phyloP scores from a whole-genome alignment of 2,888 invertebrate species.

The Papilio demoleus region DNA sequence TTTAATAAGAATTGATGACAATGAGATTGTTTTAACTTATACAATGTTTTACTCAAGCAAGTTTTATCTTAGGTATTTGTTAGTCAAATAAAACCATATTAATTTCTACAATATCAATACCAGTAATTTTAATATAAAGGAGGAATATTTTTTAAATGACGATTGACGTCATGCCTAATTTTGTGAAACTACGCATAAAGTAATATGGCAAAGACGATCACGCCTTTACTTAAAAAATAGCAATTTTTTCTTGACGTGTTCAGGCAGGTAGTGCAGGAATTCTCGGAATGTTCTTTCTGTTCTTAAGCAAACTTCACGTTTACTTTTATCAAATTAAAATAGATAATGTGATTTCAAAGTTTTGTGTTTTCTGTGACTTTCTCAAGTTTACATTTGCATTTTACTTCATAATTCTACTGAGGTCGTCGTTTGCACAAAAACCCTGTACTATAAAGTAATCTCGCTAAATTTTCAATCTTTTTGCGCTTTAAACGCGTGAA shows the following conservation, averaged over 20 bases:
- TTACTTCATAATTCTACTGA: neutral
- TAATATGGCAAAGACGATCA: neutral
- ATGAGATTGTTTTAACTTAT: neutral
- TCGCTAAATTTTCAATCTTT: neutral
- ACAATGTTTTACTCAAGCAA: neutral
- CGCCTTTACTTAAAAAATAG: conserved; percentile 5
- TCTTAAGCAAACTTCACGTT: no score
- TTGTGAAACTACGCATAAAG: no score
- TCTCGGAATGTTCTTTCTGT: no score
- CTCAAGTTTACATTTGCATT: neutral
- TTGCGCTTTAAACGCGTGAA: neutral
- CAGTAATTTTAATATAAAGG: no score
- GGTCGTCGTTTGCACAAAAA: neutral
- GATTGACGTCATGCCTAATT: no score
- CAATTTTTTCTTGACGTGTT: neutral
- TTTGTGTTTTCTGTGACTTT: no score
- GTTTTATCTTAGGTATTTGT: neutral
- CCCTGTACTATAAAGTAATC: neutral
- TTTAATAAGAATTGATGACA: neutral
- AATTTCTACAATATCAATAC: no score
- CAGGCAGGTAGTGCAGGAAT: neutral
- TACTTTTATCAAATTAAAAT: no score
- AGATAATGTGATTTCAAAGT: no score
- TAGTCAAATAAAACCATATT: no score
- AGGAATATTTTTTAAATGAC: no score